Evolutionary conservation across 2,113 vertebrate genomes (phyloP).

Genomic region (Entosphenus tridentatus): DNA sequence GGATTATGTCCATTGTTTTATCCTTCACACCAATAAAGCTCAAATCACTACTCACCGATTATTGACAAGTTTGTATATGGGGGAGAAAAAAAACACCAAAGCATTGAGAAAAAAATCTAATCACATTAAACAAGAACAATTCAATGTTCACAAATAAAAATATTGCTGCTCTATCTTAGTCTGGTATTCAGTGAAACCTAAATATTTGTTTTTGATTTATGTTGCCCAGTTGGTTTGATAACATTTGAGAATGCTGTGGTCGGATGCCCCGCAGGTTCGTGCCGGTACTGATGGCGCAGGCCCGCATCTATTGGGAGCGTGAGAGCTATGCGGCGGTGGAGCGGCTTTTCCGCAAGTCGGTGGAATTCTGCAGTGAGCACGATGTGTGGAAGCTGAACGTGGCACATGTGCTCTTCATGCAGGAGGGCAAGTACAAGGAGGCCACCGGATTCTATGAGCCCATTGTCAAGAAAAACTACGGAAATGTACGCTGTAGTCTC

Average conservation of each 20-base stretch:
- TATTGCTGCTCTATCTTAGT: no score
- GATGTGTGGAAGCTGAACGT: conserved; percentile 84
- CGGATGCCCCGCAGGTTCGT: conserved; percentile 27
- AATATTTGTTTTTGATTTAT: neutral
- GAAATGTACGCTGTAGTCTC: conserved; percentile 28
- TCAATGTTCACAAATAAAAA: neutral
- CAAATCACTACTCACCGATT: no score
- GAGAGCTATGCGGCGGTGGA: conserved; percentile 79
- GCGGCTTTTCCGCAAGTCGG: conserved; percentile 74
- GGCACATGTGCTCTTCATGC: conserved; percentile 89
- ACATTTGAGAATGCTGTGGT: neutral
- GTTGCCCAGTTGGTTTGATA: neutral
- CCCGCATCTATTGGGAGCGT: conserved; percentile 86
- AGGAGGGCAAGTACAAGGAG: conserved; percentile 78
- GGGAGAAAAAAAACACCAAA: neutral
- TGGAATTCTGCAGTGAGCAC: conserved; percentile 65
- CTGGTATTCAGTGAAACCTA: no score
- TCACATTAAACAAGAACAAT: neutral
- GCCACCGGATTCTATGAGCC: conserved; percentile 80
- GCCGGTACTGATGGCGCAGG: conserved; percentile 71
- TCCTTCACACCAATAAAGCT: no score
- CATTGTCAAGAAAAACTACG: conserved; percentile 77
- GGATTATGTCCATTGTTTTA: no score
- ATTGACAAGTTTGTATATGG: no score
- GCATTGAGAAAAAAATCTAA: neutral